A percentile compares a stretch with the other conserved stretches of the same genome.
Conservation (phyloP, 1,140 invertebrate species). For the Hycleus cichorii region DNA sequence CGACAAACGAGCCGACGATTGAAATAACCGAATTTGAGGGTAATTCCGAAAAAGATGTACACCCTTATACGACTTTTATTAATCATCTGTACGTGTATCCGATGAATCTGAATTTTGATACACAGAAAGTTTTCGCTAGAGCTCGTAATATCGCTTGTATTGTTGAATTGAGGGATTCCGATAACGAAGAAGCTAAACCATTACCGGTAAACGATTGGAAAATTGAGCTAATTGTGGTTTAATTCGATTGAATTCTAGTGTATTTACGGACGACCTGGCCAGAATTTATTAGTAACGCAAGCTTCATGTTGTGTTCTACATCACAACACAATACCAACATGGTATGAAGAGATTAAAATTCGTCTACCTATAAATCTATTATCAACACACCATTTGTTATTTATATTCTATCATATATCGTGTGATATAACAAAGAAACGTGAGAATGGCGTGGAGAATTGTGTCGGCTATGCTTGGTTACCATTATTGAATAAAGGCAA, state of each 20-base stretch:
- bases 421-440: slow-evolving; percentile 79
- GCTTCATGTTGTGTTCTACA: slow-evolving; percentile 68
- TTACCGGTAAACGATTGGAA: slow-evolving; percentile 50
- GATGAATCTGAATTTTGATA: slow-evolving; percentile 75
- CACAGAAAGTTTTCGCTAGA: slow-evolving; percentile 80
- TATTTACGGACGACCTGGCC: slow-evolving; percentile 67
- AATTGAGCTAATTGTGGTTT: no score
- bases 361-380: slow-evolving; percentile 71
- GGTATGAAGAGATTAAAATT: slow-evolving; percentile 88
- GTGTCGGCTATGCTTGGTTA: slow-evolving; percentile 88
- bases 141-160: slow-evolving; percentile 87
- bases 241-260: slow-evolving; percentile 47
- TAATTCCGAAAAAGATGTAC: slow-evolving; percentile 59
- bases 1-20: slow-evolving; percentile 61
- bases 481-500: slow-evolving; percentile 76
- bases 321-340: slow-evolving; percentile 71
- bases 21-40: slow-evolving; percentile 78
- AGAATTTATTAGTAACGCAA: slow-evolving; percentile 53
- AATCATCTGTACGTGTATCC: slow-evolving; percentile 92
- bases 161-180: slow-evolving; percentile 75
- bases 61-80: slow-evolving; percentile 72
- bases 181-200: slow-evolving; percentile 60
- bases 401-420: slow-evolving; percentile 84
- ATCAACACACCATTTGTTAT: slow-evolving; percentile 73
- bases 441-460: slow-evolving; percentile 69